Evolutionary conservation across 2,888 invertebrate species (phyloP).

Genomic region (Nomada fabriciana): DNA sequence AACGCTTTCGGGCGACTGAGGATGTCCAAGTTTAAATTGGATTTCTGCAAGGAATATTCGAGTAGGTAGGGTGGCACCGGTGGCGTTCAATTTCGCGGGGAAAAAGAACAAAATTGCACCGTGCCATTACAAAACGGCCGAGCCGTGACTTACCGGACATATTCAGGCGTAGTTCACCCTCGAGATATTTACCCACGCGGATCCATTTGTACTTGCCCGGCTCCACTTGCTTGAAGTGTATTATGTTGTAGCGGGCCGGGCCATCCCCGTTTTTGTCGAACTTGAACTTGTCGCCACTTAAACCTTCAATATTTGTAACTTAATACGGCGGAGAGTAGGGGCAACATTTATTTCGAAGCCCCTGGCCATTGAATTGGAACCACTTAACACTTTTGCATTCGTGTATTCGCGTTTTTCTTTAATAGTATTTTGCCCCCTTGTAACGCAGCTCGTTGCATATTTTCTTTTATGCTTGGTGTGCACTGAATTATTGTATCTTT

Average conservation of each 20-base stretch:
- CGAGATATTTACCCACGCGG: slow-evolving; percentile 93
- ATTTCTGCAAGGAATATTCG: slow-evolving; percentile 87
- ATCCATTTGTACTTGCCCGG: slow-evolving; percentile 93
- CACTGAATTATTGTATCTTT: too few relatives aligned
- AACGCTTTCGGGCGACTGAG: slow-evolving; percentile 93
- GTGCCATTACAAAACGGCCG: neutral
- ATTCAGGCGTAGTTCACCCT: slow-evolving; percentile 92
- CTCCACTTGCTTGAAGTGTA: slow-evolving; percentile 95
- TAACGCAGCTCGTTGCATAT: too few relatives aligned
- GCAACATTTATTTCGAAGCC: neutral
- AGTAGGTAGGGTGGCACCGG: slow-evolving; percentile 30
- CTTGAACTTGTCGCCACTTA: slow-evolving; percentile 95
- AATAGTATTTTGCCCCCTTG: too few relatives aligned
- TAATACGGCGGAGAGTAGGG: neutral
- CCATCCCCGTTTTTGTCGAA: slow-evolving; percentile 97
- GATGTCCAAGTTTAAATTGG: slow-evolving; percentile 92
- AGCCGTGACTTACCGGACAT: slow-evolving; percentile 89
- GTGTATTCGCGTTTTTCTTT: too few relatives aligned
- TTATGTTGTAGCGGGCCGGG: slow-evolving; percentile 97
- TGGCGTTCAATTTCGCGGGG: slow-evolving; percentile 15
- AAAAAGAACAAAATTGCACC: neutral
- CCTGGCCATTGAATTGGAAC: too few relatives aligned
- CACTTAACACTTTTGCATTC: too few relatives aligned
- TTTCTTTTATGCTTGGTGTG: too few relatives aligned
- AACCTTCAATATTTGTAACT: slow-evolving; percentile 86